phyloP scores from a whole-genome alignment of 2,797 vertebrate genomes.

The Argya squamiceps region DNA sequence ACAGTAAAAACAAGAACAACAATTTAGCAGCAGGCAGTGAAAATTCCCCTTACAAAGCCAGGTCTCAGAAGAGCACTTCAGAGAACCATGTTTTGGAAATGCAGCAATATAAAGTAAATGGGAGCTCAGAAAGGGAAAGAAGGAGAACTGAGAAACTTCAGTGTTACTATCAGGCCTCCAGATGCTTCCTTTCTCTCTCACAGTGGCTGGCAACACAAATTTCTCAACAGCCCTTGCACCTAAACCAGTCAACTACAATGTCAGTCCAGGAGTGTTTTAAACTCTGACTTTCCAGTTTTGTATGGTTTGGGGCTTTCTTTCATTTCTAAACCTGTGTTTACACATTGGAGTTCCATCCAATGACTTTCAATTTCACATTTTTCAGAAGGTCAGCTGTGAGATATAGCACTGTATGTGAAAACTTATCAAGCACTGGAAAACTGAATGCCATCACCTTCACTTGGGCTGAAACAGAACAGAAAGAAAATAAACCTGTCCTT shows the following conservation, averaged over 20 bases:
- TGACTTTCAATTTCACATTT: not conserved
- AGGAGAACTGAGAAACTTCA: not conserved
- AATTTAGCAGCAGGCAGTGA: not conserved
- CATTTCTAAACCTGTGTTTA: not conserved
- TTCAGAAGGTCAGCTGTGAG: not conserved
- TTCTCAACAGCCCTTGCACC: not conserved
- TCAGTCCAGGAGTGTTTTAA: not conserved
- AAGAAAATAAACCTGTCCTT: not conserved
- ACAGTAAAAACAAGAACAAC: not conserved
- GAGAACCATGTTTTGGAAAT: not conserved
- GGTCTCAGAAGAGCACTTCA: not conserved
- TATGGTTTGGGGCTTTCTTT: not conserved
- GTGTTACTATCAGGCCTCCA: not conserved
- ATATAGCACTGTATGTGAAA: not conserved
- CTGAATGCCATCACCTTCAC: not conserved
- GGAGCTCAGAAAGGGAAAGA: not conserved
- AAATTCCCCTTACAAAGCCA: not conserved
- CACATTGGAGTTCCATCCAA: not conserved
- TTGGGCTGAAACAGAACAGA: not conserved
- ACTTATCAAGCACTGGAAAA: not conserved
- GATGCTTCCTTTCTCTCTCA: not conserved
- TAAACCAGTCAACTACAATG: not conserved
- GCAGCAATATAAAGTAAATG: not conserved
- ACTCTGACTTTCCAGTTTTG: not conserved
- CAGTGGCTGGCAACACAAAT: not conserved